Base-by-base conservation (phyloP, 1,140 invertebrate species). In the Planococcus citri region DNA sequence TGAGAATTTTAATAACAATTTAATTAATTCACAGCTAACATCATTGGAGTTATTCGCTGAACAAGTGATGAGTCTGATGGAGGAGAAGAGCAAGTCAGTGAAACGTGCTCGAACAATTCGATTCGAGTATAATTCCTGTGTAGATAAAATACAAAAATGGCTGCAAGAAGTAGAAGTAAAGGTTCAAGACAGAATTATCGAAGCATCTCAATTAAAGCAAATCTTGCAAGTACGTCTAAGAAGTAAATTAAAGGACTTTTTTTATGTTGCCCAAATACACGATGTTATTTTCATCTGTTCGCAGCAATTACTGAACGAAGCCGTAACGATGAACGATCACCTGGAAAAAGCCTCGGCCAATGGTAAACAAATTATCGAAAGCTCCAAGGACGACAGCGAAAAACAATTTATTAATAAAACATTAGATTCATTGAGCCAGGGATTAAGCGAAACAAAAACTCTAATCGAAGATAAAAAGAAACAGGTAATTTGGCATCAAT, bases 11-110 rank as follows among this genome's bases (percentile, higher is more conserved):
- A 33, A 33, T 33, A 33, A 33, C 12, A 33, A 6, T 12, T 3
- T 6, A 33, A 6, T 33, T 12, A 4, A 24, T 70, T 71, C 72
- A 29, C 61, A 78, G 78, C 78, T 91, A 71, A 89, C 87, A 1
- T 82, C 85, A 69, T 80, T 91, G 72, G 90, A 91, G 79, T 79
- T 95, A 58, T 81, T 87, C n/a, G 83, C 88, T 27, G 92, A 95
- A 77, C 84, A 86, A 68, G 82, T 91, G 20, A 81, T 83, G 37
- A 85, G 86, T 71, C 84, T 83, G 9, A 90, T 94, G 87, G 91
- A 94, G 73, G 89, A 92, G 74, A 92, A 92, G 77, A 85, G 90
- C 73, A 84, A 88, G 74, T 90, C 94, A 77, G 87, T 89, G 77
- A 92, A 92, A 76, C 85, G 90, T 64, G 92, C 91, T 8, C 84